Conservation (phyloP, 1,140 invertebrate genomes). For the Drosophila aff. region DNA sequence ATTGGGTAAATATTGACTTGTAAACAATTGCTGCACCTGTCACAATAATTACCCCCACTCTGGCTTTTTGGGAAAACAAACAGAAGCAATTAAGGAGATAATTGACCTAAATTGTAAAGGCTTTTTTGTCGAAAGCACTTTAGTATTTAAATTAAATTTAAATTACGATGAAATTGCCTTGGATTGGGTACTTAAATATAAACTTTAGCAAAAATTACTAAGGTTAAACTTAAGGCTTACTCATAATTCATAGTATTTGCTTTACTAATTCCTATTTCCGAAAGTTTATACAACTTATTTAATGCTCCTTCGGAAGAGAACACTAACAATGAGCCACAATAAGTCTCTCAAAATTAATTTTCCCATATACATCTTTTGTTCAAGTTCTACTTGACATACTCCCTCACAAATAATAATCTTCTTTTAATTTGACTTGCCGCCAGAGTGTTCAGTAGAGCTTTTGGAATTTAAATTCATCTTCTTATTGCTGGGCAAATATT, state of each 20-base stretch:
- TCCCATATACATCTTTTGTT: background rate
- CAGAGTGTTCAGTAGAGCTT: background rate
- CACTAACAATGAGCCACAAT: background rate
- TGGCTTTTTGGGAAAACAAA: background rate
- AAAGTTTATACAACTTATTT: background rate
- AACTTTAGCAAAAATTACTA: background rate
- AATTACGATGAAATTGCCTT: background rate
- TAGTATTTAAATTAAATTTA: background rate
- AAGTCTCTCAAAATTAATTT: background rate
- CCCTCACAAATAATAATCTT: background rate
- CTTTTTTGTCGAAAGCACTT: background rate
- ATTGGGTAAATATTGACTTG: conserved; percentile 14
- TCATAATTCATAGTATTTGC: background rate
- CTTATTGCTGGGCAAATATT: background rate
- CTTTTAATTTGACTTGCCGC: background rate
- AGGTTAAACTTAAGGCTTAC: background rate
- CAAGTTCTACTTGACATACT: background rate
- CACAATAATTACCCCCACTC: conserved; percentile 13
- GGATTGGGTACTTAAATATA: background rate
- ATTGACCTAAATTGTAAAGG: conserved; percentile 13
- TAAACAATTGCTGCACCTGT: background rate
- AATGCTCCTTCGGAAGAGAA: background rate
- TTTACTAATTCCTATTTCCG: background rate
- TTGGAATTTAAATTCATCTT: background rate
- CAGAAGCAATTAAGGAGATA: conserved; percentile 22